These are phyloP conservation scores for Cantharis nigra DNA, from an alignment of 2,888 invertebrate genomes.

Conservation along the genomic window DNA sequence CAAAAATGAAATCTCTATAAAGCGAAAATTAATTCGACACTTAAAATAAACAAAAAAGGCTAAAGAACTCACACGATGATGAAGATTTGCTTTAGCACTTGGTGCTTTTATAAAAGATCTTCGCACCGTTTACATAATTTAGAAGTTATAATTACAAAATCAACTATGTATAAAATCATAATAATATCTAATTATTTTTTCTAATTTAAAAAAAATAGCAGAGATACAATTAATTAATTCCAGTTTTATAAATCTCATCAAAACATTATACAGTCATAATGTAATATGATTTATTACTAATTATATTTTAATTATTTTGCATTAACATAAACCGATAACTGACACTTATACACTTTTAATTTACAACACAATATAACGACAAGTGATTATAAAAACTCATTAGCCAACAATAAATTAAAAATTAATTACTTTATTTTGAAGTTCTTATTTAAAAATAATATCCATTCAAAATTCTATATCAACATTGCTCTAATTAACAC, in stretches of 20 bases:
- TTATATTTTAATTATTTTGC: slow-evolving; percentile 10
- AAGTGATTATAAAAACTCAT: background rate
- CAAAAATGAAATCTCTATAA: background rate
- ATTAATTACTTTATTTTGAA: background rate
- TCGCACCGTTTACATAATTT: background rate
- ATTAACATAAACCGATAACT: slow-evolving; percentile 8
- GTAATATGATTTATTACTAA: slow-evolving; percentile 11
- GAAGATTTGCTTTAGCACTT: background rate
- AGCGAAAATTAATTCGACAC: background rate
- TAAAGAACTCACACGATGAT: background rate
- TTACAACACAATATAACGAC: background rate
- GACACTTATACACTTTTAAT: slow-evolving; percentile 2
- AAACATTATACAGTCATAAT: background rate
- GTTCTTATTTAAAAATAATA: slow-evolving; percentile 1
- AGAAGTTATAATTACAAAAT: background rate
- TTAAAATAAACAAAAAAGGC: background rate
- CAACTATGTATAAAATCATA: background rate
- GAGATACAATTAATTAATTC: background rate
- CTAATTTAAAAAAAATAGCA: background rate
- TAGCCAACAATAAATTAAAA: background rate
- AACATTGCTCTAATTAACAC: background rate
- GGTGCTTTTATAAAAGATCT: background rate
- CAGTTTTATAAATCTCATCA: background rate
- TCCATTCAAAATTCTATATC: background rate
- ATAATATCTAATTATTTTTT: background rate